Percentiles rank a stretch among this genome's conserved stretches.
These are phyloP conservation scores for Trachurus trachurus DNA, from an alignment of 2,797 vertebrate species.

Conservation along the genomic window DNA sequence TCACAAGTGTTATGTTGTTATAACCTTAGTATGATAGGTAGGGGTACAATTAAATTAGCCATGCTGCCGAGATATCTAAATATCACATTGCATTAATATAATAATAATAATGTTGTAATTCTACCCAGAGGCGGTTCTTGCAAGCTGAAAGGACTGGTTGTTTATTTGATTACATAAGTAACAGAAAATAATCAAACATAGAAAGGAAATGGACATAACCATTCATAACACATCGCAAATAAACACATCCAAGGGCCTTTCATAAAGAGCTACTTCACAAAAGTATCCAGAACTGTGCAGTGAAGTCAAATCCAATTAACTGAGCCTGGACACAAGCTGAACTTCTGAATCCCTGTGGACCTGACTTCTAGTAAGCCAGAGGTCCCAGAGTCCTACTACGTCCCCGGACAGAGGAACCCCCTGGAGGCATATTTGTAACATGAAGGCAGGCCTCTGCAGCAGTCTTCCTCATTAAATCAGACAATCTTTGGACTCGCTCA, in stretches of 20 bases:
- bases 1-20: background rate
- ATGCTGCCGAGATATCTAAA: background rate
- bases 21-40: background rate
- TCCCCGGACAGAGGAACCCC: constrained; percentile 20
- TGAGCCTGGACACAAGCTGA: constrained; percentile 7
- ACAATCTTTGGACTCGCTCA: constrained; percentile 70
- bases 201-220: background rate
- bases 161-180: constrained; percentile 2
- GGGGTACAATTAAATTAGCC: background rate
- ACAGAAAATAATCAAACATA: constrained; percentile 1
- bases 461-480: constrained; percentile 51
- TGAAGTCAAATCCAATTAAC: constrained; percentile 16
- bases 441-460: constrained; percentile 32
- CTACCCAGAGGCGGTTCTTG: background rate
- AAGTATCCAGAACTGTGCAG: constrained; percentile 14
- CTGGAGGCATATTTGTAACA: constrained; percentile 44
- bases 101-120: background rate
- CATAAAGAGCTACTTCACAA: constrained; percentile 1
- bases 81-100: background rate
- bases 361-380: constrained; percentile 21
- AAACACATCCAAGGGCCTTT: background rate
- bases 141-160: background rate
- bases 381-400: constrained; percentile 44
- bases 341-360: constrained; percentile 25
- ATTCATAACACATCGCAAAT: background rate